Evolutionary conservation across 1,140 invertebrate species (phyloP).

Genomic region (Drosophila setifemur): DNA sequence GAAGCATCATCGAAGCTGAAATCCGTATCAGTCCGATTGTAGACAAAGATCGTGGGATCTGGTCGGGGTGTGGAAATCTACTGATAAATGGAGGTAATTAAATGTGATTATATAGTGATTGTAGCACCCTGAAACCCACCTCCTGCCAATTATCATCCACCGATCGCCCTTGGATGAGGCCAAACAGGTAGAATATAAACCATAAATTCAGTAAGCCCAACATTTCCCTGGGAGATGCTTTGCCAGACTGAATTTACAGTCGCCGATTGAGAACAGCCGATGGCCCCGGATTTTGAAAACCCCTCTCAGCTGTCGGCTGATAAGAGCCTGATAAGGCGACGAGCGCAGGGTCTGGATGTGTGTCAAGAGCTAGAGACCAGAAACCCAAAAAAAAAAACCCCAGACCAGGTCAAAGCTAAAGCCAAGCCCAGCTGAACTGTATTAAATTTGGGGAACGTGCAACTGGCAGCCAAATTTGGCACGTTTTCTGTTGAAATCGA

Average conservation of each 20-base stretch:
- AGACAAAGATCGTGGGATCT: slow-evolving; percentile 53
- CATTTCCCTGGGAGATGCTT: slow-evolving; percentile 34
- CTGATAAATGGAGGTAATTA: neutral
- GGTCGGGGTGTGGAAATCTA: slow-evolving; percentile 22
- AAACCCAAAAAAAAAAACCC: neutral
- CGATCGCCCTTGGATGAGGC: slow-evolving; percentile 41
- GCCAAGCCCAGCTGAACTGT: slow-evolving; percentile 54
- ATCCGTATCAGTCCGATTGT: slow-evolving; percentile 23
- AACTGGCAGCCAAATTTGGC: slow-evolving; percentile 62
- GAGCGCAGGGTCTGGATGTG: slow-evolving; percentile 16
- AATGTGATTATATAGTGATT: neutral
- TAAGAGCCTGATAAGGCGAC: slow-evolving; percentile 34
- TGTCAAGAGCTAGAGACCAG: slow-evolving; percentile 28
- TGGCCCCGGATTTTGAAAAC: neutral
- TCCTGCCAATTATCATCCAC: slow-evolving; percentile 18
- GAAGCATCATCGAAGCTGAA: neutral
- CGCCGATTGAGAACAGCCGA: neutral
- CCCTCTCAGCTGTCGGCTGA: neutral
- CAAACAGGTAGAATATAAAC: slow-evolving; percentile 34
- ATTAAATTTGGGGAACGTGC: slow-evolving; percentile 71
- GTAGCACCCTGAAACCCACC: slow-evolving; percentile 3
- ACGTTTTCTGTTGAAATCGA: slow-evolving; percentile 77
- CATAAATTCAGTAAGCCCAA: slow-evolving; percentile 23
- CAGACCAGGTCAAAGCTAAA: slow-evolving; percentile 33
- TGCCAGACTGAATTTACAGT: slow-evolving; percentile 4